These are phyloP conservation scores for Sarcoramphus papa DNA, from an alignment of 2,797 vertebrate species.

Conservation along the genomic window DNA sequence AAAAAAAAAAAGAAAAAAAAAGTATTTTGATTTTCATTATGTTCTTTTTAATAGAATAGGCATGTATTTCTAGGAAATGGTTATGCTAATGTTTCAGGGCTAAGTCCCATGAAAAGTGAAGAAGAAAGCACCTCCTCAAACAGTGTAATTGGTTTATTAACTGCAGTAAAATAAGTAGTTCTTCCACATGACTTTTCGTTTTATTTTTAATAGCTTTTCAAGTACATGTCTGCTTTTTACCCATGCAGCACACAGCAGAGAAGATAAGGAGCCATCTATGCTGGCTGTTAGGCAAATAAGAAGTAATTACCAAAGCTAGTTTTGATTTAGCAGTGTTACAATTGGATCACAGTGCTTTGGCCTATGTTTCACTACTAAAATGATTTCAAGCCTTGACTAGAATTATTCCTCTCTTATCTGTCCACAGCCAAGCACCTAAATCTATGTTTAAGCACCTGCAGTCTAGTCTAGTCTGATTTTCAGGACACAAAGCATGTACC, in stretches of 20 bases:
- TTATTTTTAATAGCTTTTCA: constrained; percentile 29
- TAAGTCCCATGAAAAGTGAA: background rate
- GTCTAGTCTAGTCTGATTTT: constrained; percentile 11
- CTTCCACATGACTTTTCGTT: background rate
- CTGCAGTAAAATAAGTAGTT: background rate
- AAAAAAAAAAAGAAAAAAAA: background rate
- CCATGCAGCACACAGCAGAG: background rate
- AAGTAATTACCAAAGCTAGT: constrained; percentile 7
- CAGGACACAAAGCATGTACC: background rate
- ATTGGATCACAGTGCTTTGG: background rate
- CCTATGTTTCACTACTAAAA: background rate
- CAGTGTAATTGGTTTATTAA: background rate
- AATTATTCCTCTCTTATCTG: constrained; percentile 6
- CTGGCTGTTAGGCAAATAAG: background rate
- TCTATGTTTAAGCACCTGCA: constrained; percentile 36
- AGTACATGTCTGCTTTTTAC: background rate
- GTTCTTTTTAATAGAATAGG: background rate
- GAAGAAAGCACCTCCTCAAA: background rate
- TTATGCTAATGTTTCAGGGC: background rate
- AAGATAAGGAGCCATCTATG: background rate
- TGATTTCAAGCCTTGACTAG: background rate
- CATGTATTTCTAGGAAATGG: constrained; percentile 11
- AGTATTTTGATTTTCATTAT: background rate
- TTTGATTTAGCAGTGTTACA: constrained; percentile 9
- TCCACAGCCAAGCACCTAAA: background rate